phyloP scores from a whole-genome alignment of 2,797 vertebrate species.

The Phrynocephalus guinanensis region DNA sequence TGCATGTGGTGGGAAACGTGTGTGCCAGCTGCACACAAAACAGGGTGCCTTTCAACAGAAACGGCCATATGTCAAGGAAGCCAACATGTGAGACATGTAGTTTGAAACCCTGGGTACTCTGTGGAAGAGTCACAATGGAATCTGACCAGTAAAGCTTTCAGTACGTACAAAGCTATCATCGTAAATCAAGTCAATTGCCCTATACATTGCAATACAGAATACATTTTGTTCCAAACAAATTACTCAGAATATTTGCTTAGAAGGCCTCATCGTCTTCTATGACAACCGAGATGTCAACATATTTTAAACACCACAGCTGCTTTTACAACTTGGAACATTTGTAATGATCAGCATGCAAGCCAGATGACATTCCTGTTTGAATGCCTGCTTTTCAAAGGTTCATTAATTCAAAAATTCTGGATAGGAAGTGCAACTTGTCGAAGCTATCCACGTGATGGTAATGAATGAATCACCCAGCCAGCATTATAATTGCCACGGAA shows the following conservation, averaged over 20 bases:
- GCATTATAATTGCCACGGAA: slow-evolving; percentile 45
- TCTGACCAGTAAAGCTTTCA: not conserved
- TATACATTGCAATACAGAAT: not conserved
- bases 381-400: slow-evolving; percentile 51
- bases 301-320: not conserved
- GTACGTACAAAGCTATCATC: not conserved
- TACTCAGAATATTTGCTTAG: not conserved
- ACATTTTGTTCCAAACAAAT: not conserved
- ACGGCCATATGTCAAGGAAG: not conserved
- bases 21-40: not conserved
- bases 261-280: not conserved
- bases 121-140: not conserved
- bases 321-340: slow-evolving; percentile 40
- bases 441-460: slow-evolving; percentile 41
- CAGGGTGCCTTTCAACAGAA: not conserved
- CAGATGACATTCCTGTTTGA: slow-evolving; percentile 26
- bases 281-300: not conserved
- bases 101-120: slow-evolving; percentile 1
- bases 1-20: not conserved
- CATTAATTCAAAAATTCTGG: slow-evolving; percentile 47
- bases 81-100: not conserved
- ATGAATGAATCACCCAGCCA: slow-evolving; percentile 47
- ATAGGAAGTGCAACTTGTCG: slow-evolving; percentile 35
- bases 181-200: not conserved
- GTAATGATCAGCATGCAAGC: not conserved